Evolutionary conservation across 2,113 vertebrate species (phyloP), one percentile per base, ranked within the genome.

Genomic region (Aspiorhynchus laticeps): DNA sequence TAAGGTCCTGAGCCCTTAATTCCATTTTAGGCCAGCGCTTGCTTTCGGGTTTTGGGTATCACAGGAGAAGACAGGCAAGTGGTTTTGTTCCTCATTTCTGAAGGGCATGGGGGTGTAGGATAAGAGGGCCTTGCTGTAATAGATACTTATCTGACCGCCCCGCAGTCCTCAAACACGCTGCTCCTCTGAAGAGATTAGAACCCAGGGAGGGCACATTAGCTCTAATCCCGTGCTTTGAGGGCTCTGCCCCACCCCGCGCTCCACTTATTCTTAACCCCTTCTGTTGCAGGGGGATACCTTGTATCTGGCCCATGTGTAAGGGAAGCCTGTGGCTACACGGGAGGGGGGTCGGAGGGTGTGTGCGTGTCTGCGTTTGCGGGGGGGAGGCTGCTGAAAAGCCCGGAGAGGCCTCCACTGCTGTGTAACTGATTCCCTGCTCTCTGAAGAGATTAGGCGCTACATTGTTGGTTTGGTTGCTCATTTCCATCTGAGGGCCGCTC

Each of bases 121-220:
- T 94, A 94, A 94, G 94, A 93, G 93, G 92, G 93, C 90, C 93
- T 93, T 94, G 94, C 94, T 95, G 95, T 96, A 96, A 96, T 95
- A 95, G 95, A 96, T 96, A 96, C 95, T 95, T 95, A 96, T 96
- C 94, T 95, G 89, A 93, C 94, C 93, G 92, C 93, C 95, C 94
- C 94, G 93, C 87, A 95, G 94, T 93, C 93, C 94, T 95, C 94
- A 94, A 95, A 96, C 95, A 95, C 95, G 94, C 93, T 95, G 92
- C 92, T 92, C 93, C 94, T 96, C 93, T 95, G 94, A 95, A 95
- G 95, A 96, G 95, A 96, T 96, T 96, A 96, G 92, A 94, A 94
- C 94, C 94, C 93, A 90, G 94, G 94, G 95, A 95, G 94, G 95
- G 94, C 94, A 96, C 95, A 96, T 96, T 96, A 95, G 94, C 95